Percentiles rank a stretch among this genome's conserved stretches.
Conservation (phyloP, 1,140 invertebrate species). For the Drosophila pseudoananassae region DNA sequence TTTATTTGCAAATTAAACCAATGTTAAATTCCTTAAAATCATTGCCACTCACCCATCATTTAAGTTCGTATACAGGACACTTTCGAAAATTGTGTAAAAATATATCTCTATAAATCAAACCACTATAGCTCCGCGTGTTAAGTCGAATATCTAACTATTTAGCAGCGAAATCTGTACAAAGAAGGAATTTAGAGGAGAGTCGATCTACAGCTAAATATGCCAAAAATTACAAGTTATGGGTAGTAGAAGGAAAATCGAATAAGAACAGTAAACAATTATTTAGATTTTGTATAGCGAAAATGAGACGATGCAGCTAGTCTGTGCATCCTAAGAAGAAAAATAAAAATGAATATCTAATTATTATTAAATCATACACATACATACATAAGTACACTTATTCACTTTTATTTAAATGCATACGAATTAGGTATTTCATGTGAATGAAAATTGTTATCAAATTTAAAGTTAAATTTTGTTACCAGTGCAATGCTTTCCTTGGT, state of each 20-base stretch:
- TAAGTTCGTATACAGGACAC: conserved; percentile 8
- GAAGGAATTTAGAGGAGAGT: conserved; percentile 37
- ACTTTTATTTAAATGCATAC: conserved; percentile 29
- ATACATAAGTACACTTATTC: conserved; percentile 53
- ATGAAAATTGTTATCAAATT: conserved; percentile 75
- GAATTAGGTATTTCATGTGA: conserved; percentile 31
- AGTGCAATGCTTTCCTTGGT: conserved; percentile 74
- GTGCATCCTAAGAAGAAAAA: conserved; percentile 53
- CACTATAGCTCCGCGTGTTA: conserved; percentile 53
- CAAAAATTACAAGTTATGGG: conserved; percentile 64
- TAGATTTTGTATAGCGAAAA: conserved; percentile 76
- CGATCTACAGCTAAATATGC: conserved; percentile 83
- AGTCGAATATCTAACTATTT: conserved; percentile 60
- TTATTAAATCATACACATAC: conserved; percentile 65
- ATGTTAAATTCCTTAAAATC: background rate
- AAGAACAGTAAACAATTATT: conserved; percentile 73
- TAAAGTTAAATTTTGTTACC: conserved; percentile 79
- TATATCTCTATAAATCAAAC: conserved; percentile 44
- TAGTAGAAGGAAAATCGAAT: conserved; percentile 18
- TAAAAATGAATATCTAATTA: conserved; percentile 69
- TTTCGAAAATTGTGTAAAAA: conserved; percentile 10
- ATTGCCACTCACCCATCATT: conserved; percentile 6
- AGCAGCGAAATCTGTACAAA: conserved; percentile 70
- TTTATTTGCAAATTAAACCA: conserved; percentile 11
- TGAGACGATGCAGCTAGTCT: conserved; percentile 65